phyloP scores from a whole-genome alignment of 2,113 vertebrate species.

The Atlantisia rogersi region DNA sequence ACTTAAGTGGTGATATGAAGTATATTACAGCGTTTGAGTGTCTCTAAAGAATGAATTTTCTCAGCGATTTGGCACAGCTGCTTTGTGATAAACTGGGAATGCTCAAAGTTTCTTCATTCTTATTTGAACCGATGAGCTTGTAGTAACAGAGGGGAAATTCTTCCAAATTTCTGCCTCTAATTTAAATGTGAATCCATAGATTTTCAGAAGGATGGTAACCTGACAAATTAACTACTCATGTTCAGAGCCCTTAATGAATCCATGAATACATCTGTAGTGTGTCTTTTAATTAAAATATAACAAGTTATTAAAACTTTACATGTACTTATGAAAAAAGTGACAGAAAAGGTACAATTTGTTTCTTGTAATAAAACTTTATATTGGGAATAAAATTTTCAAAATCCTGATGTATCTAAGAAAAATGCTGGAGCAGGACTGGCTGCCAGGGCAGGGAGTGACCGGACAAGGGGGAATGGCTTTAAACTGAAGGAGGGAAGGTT shows the following conservation, averaged over 20 bases:
- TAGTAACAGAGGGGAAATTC: not conserved
- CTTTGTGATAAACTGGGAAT: not conserved
- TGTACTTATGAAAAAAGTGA: not conserved
- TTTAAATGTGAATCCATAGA: not conserved
- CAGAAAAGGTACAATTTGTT: not conserved
- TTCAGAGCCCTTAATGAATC: not conserved
- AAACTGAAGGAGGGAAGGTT: no score
- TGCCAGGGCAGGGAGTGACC: no score
- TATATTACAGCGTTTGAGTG: not conserved
- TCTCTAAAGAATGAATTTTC: not conserved
- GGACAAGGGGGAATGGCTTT: no score
- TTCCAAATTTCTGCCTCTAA: not conserved
- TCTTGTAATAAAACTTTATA: not conserved
- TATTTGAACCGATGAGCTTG: not conserved
- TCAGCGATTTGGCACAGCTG: not conserved
- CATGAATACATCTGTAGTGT: not conserved
- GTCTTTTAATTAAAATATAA: not conserved
- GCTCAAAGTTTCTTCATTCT: not conserved
- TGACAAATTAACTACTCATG: not conserved
- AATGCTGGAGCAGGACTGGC: no score
- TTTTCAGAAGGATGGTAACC: not conserved
- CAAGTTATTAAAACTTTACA: not conserved
- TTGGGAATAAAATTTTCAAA: not conserved
- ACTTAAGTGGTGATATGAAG: not conserved
- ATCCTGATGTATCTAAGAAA: no score